Conservation (phyloP, 2,888 invertebrate species). For the Archaeoteleia sp. region DNA sequence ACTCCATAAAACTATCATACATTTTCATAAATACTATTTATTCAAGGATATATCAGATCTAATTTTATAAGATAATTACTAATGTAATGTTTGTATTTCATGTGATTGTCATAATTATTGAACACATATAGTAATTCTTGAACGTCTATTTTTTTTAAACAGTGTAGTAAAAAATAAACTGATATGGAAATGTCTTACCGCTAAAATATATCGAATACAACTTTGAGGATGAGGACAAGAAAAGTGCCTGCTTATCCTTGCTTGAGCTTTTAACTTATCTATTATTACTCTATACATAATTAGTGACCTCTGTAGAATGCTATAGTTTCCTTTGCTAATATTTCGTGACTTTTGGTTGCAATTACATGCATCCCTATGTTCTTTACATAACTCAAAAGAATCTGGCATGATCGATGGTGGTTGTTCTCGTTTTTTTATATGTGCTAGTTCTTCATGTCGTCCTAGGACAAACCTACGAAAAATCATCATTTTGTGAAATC, state of each 20-base stretch:
- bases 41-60: no score
- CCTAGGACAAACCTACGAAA: slow-evolving; percentile 78
- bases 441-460: slow-evolving; percentile 78
- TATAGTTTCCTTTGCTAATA: slow-evolving; percentile 68
- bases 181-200: slow-evolving; percentile 68
- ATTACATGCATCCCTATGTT: slow-evolving; percentile 8
- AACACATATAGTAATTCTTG: no score
- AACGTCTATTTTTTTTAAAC: no score
- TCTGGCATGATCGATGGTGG: slow-evolving; percentile 3
- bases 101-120: no score
- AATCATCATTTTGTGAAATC: slow-evolving; percentile 12
- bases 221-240: slow-evolving; percentile 80
- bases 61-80: no score
- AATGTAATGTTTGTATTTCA: no score
- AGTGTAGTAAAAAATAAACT: slow-evolving; percentile 3
- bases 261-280: slow-evolving; percentile 75
- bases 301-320: slow-evolving; percentile 73
- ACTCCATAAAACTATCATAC: no score
- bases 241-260: slow-evolving; percentile 69
- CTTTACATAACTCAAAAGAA: slow-evolving; percentile 19
- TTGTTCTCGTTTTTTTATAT: slow-evolving; percentile 51
- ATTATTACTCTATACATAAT: slow-evolving; percentile 75
- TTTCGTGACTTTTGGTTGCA: slow-evolving; percentile 27
- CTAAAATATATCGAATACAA: slow-evolving; percentile 78
- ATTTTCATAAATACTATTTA: no score